These are phyloP conservation scores for Epistrophe grossulariae DNA, from an alignment of 2,888 invertebrate genomes.

Conservation along the genomic window DNA sequence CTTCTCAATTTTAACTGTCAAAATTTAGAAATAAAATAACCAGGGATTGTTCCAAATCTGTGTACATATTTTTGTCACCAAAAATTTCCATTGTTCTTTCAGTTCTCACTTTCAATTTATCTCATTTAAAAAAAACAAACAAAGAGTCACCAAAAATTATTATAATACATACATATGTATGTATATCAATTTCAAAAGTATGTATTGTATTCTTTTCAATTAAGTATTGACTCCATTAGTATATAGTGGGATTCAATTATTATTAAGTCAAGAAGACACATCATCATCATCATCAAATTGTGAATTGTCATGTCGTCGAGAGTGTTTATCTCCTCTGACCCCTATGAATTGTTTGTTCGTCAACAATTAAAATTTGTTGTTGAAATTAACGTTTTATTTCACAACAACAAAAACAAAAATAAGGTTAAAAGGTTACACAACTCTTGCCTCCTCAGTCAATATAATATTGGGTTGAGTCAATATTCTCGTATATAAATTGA, in stretches of 20 bases:
- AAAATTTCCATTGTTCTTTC: background rate
- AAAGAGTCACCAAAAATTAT: background rate
- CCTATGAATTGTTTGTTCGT: constrained; percentile 69
- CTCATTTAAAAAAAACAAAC: constrained; percentile 5
- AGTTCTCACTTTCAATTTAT: background rate
- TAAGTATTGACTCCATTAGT: constrained; percentile 28
- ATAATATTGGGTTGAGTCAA: constrained; percentile 67
- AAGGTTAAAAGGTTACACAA: constrained; percentile 54
- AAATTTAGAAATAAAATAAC: too few species aligned
- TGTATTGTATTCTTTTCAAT: constrained; percentile 55
- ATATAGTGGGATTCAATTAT: constrained; percentile 29
- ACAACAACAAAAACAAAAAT: constrained; percentile 4
- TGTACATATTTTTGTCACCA: background rate
- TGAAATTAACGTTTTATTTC: constrained; percentile 52
- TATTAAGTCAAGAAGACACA: constrained; percentile 39
- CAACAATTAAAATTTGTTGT: constrained; percentile 73
- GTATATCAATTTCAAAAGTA: constrained; percentile 70
- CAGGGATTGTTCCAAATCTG: too few species aligned
- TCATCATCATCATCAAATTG: constrained; percentile 44
- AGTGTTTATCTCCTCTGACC: constrained; percentile 73
- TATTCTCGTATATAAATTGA: constrained; percentile 24
- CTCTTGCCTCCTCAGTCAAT: constrained; percentile 21
- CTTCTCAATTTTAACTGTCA: too few species aligned
- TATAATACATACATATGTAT: background rate
- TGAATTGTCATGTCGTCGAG: constrained; percentile 35